Conservation (phyloP, 92 coral and sea anemone species). For the Actinernus sp. region DNA sequence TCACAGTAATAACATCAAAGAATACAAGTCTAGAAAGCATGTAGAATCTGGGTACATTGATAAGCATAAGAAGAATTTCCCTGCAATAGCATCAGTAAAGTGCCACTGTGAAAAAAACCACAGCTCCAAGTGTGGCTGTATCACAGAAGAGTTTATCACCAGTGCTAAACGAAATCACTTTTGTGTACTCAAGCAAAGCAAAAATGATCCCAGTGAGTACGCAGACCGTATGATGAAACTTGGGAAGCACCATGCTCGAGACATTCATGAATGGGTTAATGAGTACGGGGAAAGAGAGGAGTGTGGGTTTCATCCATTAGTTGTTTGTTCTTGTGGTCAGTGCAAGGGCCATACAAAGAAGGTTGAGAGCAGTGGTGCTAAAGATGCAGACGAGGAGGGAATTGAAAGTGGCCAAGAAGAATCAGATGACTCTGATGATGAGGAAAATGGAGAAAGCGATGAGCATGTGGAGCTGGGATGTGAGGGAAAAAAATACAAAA, state of each 20-base stretch:
- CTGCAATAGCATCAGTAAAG: slow-evolving; percentile 24
- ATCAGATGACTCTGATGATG: not conserved
- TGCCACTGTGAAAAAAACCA: slow-evolving; percentile 55
- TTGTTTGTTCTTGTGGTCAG: slow-evolving; percentile 12
- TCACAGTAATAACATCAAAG: not conserved
- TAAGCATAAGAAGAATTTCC: slow-evolving; percentile 23
- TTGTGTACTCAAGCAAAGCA: slow-evolving; percentile 38
- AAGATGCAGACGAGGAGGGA: not conserved
- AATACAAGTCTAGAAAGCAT: not conserved
- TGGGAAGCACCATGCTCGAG: slow-evolving; percentile 57
- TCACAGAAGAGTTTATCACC: slow-evolving; percentile 40
- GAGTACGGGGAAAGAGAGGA: slow-evolving; percentile 18
- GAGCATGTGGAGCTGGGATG: slow-evolving; percentile 47
- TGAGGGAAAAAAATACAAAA: slow-evolving; percentile 41
- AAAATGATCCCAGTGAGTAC: slow-evolving; percentile 38
- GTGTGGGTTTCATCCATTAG: slow-evolving; percentile 39
- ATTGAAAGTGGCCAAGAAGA: too few relatives aligned
- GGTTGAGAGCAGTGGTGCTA: not conserved
- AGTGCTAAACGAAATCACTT: slow-evolving; percentile 34
- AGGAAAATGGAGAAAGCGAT: slow-evolving; percentile 14
- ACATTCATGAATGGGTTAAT: slow-evolving; percentile 59
- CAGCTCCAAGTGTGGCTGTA: slow-evolving; percentile 47
- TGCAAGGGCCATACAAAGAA: too few relatives aligned
- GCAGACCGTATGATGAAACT: slow-evolving; percentile 40
- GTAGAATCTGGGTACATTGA: slow-evolving; percentile 21